phyloP scores from a whole-genome alignment of 2,888 invertebrate genomes.

The Andrena praecox region DNA sequence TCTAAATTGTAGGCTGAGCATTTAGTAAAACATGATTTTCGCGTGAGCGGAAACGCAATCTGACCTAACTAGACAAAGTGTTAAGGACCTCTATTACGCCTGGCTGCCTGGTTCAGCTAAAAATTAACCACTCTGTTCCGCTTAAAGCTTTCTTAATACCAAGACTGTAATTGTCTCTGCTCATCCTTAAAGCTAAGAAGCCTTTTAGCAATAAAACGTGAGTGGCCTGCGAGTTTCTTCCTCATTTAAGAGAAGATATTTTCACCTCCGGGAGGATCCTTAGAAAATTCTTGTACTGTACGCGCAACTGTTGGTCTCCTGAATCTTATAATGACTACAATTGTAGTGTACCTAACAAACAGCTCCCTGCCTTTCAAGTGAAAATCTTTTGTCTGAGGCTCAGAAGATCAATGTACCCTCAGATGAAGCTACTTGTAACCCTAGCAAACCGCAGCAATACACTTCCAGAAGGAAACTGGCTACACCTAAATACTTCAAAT shows the following conservation, averaged over 20 bases:
- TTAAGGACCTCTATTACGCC: neutral
- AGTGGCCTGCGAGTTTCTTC: neutral
- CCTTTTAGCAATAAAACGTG: conserved; percentile 13
- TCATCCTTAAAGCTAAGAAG: neutral
- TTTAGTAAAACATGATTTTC: conserved; percentile 1
- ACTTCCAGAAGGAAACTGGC: too few species aligned
- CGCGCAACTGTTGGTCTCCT: neutral
- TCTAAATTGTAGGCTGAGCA: conserved; percentile 6
- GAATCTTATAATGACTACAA: neutral
- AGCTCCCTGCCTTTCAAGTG: neutral
- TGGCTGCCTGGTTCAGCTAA: neutral
- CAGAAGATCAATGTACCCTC: too few species aligned
- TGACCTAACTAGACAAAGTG: neutral
- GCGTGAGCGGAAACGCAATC: too few species aligned
- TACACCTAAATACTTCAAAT: too few species aligned
- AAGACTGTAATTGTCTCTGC: conserved; percentile 16
- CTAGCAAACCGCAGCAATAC: too few species aligned
- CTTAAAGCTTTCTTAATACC: conserved; percentile 7
- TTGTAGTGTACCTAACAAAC: neutral
- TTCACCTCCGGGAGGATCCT: neutral
- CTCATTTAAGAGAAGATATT: neutral
- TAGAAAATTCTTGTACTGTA: neutral
- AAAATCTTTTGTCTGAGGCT: too few species aligned
- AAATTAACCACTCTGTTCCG: neutral
- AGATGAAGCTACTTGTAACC: too few species aligned